These are phyloP conservation scores for Anas bahamensis DNA, from an alignment of 2,797 vertebrate species.

Conservation along the genomic window DNA sequence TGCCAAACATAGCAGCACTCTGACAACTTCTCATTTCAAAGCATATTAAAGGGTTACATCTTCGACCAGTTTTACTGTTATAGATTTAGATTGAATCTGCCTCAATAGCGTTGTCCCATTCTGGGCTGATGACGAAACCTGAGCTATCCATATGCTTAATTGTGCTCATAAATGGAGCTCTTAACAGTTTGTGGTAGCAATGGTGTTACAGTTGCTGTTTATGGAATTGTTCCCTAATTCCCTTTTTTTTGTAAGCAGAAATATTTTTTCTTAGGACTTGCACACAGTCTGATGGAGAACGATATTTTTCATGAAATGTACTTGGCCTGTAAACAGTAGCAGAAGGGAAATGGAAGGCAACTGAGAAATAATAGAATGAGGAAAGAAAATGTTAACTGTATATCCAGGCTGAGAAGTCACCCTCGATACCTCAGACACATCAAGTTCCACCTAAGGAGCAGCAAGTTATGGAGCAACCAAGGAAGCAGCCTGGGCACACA, in stretches of 20 bases:
- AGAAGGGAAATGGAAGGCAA: constrained; percentile 2
- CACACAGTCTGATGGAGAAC: neutral
- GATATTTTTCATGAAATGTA: neutral
- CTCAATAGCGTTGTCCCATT: constrained; percentile 24
- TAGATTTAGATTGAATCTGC: constrained; percentile 56
- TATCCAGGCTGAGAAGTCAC: neutral
- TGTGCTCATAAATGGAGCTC: constrained; percentile 59
- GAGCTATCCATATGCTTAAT: constrained; percentile 72
- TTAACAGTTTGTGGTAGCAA: constrained; percentile 36
- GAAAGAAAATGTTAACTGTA: neutral
- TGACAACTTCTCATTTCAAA: constrained; percentile 34
- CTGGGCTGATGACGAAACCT: constrained; percentile 47
- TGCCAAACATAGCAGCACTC: constrained; percentile 20
- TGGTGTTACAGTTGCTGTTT: constrained; percentile 50
- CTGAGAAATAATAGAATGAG: neutral
- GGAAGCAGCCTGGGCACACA: neutral
- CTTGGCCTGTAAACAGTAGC: constrained; percentile 24
- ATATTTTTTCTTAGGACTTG: constrained; percentile 19
- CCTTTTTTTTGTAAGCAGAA: constrained; percentile 25
- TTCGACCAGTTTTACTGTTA: constrained; percentile 43
- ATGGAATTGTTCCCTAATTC: constrained; percentile 57
- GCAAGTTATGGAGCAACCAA: neutral
- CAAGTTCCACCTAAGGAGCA: neutral
- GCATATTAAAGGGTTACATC: constrained; percentile 29
- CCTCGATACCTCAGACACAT: neutral